Evolutionary conservation across 2,113 vertebrate species (phyloP).

Genomic region (Uria lomvia): DNA sequence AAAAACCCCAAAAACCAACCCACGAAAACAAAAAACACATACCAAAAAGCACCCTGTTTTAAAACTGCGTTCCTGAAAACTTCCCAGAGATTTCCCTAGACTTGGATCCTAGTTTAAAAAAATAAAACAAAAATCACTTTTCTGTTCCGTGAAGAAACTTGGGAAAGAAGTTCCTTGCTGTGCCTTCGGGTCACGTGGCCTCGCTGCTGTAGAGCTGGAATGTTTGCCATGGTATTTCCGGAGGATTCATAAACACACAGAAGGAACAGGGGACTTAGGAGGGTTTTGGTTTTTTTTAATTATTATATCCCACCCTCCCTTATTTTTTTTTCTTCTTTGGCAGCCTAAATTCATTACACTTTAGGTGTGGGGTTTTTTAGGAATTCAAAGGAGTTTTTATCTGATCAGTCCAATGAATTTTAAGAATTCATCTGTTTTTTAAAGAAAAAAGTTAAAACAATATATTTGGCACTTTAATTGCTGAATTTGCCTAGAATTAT

Average conservation of each 20-base stretch:
- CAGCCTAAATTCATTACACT: background rate
- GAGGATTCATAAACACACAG: conserved; percentile 74
- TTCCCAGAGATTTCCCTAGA: background rate
- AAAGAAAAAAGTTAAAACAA: background rate
- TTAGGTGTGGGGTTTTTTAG: background rate
- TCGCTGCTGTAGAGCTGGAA: conserved; percentile 71
- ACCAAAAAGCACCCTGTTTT: background rate
- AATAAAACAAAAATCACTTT: background rate
- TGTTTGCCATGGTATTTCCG: conserved; percentile 83
- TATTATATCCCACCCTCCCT: rapidly evolving
- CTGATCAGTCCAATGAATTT: background rate
- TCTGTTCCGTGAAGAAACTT: conserved; percentile 66
- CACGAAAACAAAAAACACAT: background rate
- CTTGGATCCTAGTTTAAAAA: background rate
- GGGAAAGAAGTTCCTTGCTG: conserved; percentile 71
- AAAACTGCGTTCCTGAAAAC: background rate
- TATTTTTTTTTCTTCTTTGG: background rate
- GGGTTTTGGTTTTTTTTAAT: background rate
- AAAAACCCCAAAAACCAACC: background rate
- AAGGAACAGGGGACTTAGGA: background rate
- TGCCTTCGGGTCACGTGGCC: conserved; percentile 72
- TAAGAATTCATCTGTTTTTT: background rate
- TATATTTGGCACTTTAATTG: background rate
- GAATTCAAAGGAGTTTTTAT: background rate
- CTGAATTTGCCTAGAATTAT: background rate